These are phyloP conservation scores for Discoglossus pictus DNA, from an alignment of 2,797 vertebrate species.

Conservation along the genomic window DNA sequence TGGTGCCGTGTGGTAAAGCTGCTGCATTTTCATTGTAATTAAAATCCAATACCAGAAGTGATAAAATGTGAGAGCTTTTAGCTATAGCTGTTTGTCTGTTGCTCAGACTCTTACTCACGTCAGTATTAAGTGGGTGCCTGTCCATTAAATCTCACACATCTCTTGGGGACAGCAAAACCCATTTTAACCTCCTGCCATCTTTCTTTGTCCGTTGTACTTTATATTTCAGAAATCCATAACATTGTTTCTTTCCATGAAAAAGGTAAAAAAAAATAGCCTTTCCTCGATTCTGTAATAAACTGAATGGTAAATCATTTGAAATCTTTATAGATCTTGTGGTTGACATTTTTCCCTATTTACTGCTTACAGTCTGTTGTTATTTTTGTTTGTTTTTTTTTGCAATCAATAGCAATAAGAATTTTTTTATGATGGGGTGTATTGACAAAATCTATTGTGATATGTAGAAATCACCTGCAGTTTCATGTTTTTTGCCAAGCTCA, in stretches of 20 bases:
- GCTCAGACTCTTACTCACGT: constrained; percentile 2
- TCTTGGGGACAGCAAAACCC: constrained; percentile 16
- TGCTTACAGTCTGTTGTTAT: background rate
- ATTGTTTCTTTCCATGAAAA: background rate
- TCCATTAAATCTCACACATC: constrained; percentile 23
- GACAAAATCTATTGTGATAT: too few relatives aligned
- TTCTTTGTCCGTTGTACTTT: background rate
- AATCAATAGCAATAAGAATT: too few relatives aligned
- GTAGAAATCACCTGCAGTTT: too few relatives aligned
- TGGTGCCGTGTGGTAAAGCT: constrained; percentile 33
- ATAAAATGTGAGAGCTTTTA: constrained; percentile 40
- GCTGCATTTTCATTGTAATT: constrained; percentile 42
- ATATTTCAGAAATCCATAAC: constrained; percentile 3
- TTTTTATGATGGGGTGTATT: too few relatives aligned
- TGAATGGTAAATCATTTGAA: background rate
- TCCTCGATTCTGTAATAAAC: background rate
- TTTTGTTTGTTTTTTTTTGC: too few relatives aligned
- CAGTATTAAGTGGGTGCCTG: constrained; percentile 33
- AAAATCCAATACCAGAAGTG: constrained; percentile 48
- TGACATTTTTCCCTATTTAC: background rate
- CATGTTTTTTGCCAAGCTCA: too few relatives aligned
- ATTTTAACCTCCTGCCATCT: background rate
- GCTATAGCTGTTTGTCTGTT: constrained; percentile 26
- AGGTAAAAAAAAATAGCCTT: background rate
- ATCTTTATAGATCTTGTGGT: background rate